A percentile compares a stretch with the other conserved stretches of the same genome.
These are phyloP conservation scores for Gryllus longicercus DNA, from an alignment of 2,888 invertebrate genomes.

Conservation along the genomic window DNA sequence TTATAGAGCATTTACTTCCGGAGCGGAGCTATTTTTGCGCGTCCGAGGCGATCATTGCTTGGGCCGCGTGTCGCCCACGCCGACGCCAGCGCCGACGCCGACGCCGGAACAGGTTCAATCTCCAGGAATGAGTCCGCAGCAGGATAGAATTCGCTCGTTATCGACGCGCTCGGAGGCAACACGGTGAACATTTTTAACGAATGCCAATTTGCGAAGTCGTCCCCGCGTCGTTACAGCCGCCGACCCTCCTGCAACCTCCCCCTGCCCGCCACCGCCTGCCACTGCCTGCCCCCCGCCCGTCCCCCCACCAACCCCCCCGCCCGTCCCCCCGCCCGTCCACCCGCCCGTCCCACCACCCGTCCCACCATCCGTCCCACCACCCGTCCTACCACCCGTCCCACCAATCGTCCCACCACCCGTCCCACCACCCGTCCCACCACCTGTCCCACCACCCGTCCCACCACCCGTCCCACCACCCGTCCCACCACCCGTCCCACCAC, in stretches of 20 bases:
- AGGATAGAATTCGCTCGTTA: conserved; percentile 17
- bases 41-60: neutral
- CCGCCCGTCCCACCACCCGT: no score
- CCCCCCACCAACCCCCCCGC: neutral
- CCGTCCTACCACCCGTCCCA: no score
- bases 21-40: neutral
- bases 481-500: no score
- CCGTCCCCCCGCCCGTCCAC: no score
- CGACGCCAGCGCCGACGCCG: neutral
- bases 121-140: neutral
- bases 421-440: neutral
- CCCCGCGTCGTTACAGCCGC: neutral
- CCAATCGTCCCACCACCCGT: no score
- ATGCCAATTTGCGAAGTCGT: neutral
- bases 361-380: no score
- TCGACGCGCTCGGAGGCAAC: neutral
- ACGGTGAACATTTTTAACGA: conserved; percentile 9
- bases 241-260: neutral
- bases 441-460: neutral
- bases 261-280: neutral
- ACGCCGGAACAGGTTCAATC: neutral
- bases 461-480: neutral
- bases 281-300: neutral
- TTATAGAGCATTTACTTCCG: no score
- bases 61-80: neutral